Evolutionary conservation across 1,140 invertebrate genomes (phyloP).

Genomic region (Mycetomoellerius zeteki): DNA sequence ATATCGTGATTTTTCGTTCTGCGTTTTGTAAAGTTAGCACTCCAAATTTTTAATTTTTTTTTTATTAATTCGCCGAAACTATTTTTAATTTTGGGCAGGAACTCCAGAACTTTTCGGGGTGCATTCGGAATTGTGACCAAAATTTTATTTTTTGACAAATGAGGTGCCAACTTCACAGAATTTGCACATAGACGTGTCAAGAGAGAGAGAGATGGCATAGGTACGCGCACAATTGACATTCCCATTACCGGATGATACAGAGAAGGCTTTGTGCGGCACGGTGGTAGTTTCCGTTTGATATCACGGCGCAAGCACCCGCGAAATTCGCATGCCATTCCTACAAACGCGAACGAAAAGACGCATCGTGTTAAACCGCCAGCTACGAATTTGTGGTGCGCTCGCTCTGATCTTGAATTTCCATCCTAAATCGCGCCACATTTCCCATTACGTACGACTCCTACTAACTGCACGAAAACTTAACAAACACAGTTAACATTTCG

Average conservation of each 20-base stretch:
- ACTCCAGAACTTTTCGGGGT: too few species aligned
- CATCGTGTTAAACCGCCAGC: neutral
- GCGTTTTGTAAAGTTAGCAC: too few species aligned
- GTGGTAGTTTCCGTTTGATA: conserved; percentile 41
- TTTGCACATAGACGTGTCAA: neutral
- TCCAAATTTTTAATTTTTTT: too few species aligned
- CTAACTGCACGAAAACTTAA: neutral
- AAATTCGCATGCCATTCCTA: conserved; percentile 35
- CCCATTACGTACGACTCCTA: neutral
- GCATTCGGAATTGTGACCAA: too few species aligned
- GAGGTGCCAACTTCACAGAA: too few species aligned
- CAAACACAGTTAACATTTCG: neutral
- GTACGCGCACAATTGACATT: conserved; percentile 57
- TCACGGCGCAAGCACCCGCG: neutral
- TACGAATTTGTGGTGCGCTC: conserved; percentile 9
- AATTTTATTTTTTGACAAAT: too few species aligned
- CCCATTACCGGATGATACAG: conserved; percentile 57
- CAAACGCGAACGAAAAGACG: conserved; percentile 40
- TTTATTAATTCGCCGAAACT: too few species aligned
- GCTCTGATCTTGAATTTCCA: conserved; percentile 4
- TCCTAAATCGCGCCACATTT: neutral
- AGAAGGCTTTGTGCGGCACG: conserved; percentile 34
- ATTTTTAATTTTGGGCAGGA: too few species aligned
- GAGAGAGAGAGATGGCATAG: conserved; percentile 24
- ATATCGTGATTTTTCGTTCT: too few species aligned